phyloP scores from a whole-genome alignment of 2,888 invertebrate genomes.

The Eupithecia centaureata region DNA sequence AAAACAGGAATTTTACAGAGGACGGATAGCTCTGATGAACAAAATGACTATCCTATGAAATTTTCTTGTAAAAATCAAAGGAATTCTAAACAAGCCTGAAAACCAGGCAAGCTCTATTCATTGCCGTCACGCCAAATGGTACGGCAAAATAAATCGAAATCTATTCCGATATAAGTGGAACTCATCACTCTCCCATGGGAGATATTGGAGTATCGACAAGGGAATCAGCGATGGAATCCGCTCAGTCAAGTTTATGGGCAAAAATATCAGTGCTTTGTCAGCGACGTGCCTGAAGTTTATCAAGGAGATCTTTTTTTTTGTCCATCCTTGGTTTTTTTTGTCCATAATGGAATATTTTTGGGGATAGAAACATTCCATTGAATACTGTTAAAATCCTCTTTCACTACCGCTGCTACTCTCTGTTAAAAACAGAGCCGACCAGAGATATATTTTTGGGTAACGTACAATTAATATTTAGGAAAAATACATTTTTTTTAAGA shows the following conservation, averaged over 20 bases:
- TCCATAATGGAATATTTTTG: too few relatives aligned
- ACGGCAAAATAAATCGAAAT: slow-evolving; percentile 63
- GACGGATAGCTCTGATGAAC: too few relatives aligned
- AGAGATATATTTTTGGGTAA: too few relatives aligned
- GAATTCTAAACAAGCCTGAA: slow-evolving; percentile 3
- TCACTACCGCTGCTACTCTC: too few relatives aligned
- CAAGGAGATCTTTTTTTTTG: slow-evolving; percentile 14
- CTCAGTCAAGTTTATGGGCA: slow-evolving; percentile 68
- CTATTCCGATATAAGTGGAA: slow-evolving; percentile 69
- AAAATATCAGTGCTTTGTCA: slow-evolving; percentile 34
- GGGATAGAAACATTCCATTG: too few relatives aligned
- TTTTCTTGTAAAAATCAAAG: not conserved
- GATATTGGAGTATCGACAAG: slow-evolving; percentile 67
- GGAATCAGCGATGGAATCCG: slow-evolving; percentile 62
- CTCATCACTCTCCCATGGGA: slow-evolving; percentile 64
- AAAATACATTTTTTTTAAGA: too few relatives aligned
- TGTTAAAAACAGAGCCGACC: too few relatives aligned
- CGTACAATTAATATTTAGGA: too few relatives aligned
- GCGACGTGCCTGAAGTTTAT: slow-evolving; percentile 20
- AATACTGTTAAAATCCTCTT: too few relatives aligned
- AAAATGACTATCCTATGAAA: not conserved
- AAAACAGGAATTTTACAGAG: too few relatives aligned
- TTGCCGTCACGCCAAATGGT: slow-evolving; percentile 42
- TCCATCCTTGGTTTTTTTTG: not conserved
- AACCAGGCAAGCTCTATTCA: slow-evolving; percentile 21